Evolutionary conservation across 2,113 vertebrate species (phyloP).

Genomic region (Perognathus longimembris): DNA sequence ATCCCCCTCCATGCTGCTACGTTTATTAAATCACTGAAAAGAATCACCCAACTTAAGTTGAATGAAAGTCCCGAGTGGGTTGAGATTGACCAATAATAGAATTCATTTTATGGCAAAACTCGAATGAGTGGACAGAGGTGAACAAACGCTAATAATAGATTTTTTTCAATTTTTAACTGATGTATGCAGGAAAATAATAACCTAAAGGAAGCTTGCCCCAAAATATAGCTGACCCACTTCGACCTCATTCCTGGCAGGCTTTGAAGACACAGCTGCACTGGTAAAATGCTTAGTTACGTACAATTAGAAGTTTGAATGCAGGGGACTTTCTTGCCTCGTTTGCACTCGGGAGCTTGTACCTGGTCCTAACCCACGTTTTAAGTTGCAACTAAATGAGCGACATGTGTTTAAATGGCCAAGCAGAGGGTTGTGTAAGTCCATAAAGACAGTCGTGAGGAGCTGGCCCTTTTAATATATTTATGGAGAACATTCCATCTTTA

Average conservation of each 20-base stretch:
- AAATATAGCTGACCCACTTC: too few species aligned
- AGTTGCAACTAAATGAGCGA: too few species aligned
- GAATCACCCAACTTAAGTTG: neutral
- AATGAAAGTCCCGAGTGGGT: too few species aligned
- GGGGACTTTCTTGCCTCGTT: too few species aligned
- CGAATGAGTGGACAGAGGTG: neutral
- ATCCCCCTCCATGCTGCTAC: neutral
- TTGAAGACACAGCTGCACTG: neutral
- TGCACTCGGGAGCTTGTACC: too few species aligned
- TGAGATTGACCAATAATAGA: neutral
- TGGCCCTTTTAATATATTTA: too few species aligned
- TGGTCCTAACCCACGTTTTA: too few species aligned
- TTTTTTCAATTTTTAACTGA: neutral
- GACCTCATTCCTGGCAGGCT: neutral
- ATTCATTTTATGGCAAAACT: neutral
- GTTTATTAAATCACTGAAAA: slow-evolving; percentile 40
- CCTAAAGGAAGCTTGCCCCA: neutral
- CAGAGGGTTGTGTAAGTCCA: too few species aligned
- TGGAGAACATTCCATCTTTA: too few species aligned
- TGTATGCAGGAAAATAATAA: neutral
- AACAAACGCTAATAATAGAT: neutral
- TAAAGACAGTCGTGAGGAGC: too few species aligned
- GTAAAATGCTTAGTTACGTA: slow-evolving; percentile 4
- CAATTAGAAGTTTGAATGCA: slow-evolving; percentile 51
- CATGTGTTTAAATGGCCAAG: too few species aligned